Evolutionary conservation across 2,888 invertebrate species (phyloP).

Genomic region (Agrochola lychnidis): DNA sequence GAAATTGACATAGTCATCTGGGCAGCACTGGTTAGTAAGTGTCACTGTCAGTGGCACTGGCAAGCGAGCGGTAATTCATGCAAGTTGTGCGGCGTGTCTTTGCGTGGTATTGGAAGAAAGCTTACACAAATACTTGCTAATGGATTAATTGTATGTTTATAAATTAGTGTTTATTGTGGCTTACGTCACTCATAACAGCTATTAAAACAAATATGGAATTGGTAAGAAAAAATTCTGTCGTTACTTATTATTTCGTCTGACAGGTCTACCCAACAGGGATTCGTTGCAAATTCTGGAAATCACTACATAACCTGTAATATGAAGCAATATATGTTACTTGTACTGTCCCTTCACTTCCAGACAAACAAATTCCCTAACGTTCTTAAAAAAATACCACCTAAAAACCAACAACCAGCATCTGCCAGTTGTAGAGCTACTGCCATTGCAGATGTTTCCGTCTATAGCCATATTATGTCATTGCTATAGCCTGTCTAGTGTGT

Average conservation of each 20-base stretch:
- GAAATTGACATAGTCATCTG: no score
- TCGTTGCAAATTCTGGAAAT: constrained; percentile 16
- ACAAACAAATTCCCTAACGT: neutral
- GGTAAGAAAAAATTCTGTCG: constrained; percentile 54
- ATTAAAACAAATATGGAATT: constrained; percentile 67
- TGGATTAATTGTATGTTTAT: constrained; percentile 23
- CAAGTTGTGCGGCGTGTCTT: constrained; percentile 2
- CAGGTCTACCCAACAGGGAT: constrained; percentile 7
- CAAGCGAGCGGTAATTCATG: constrained; percentile 8
- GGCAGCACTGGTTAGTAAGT: no score
- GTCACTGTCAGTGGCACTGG: neutral
- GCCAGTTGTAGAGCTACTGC: neutral
- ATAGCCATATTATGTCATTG: no score
- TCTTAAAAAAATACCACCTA: neutral
- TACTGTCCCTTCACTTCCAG: neutral
- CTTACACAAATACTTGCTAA: constrained; percentile 13
- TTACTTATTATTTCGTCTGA: constrained; percentile 8
- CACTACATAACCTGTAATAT: neutral
- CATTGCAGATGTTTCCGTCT: neutral
- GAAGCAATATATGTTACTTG: neutral
- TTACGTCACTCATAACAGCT: constrained; percentile 32
- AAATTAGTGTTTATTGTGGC: constrained; percentile 44
- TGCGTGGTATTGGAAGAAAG: constrained; percentile 31
- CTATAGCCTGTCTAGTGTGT: neutral
- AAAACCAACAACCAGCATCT: neutral